A percentile compares a stretch with the other conserved stretches of the same genome.
Conservation (phyloP, 2,113 vertebrate species). For the Callipepla squamata region DNA sequence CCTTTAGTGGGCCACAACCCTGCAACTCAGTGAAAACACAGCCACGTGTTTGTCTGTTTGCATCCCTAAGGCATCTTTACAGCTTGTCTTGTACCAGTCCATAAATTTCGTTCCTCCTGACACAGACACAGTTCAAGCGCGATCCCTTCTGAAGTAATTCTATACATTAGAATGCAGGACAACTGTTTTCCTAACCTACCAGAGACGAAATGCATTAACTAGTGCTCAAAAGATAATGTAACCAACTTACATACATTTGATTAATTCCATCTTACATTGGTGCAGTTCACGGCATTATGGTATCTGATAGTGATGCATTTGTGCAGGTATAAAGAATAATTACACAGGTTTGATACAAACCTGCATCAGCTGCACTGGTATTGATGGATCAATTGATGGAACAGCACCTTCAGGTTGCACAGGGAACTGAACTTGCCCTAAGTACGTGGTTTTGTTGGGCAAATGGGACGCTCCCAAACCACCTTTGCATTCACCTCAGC, state of each 20-base stretch:
- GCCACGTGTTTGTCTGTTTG: accelerated
- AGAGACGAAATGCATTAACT: not conserved
- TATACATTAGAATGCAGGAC: not conserved
- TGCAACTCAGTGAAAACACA: accelerated
- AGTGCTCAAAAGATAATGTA: not conserved
- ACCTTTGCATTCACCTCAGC: not conserved
- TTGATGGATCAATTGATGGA: not conserved
- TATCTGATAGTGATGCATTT: not conserved
- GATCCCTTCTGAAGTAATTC: not conserved
- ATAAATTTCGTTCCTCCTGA: not conserved
- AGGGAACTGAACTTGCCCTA: not conserved
- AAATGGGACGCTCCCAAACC: not conserved
- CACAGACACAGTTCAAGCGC: accelerated
- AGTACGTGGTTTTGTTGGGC: not conserved
- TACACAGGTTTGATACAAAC: not conserved
- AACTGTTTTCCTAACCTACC: accelerated
- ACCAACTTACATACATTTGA: not conserved
- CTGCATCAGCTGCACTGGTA: not conserved
- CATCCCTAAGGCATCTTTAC: not conserved
- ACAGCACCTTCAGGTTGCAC: not conserved
- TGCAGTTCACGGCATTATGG: no score
- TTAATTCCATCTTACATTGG: no score
- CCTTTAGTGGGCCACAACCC: accelerated
- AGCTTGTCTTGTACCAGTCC: not conserved
- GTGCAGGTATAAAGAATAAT: not conserved